Evolutionary conservation across 2,888 invertebrate species (phyloP), one percentile per base, ranked within the genome.

Genomic region (Macrosoma leucophasiata): DNA sequence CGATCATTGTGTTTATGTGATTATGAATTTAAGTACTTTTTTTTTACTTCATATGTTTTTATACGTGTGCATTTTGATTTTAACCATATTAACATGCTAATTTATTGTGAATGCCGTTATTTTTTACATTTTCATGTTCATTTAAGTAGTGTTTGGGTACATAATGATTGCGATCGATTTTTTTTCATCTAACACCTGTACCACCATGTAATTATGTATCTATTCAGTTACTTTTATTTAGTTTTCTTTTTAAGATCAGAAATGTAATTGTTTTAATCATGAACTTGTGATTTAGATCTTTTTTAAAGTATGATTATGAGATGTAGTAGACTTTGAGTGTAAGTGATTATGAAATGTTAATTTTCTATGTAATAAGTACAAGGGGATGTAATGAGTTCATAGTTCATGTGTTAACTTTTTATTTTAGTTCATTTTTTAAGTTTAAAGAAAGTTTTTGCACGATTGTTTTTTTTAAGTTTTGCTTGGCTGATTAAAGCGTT

Each of bases 81-180:
- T 84, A 84, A 82, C 82, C 63, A 48, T 65, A 78, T 76, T 84
- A 84, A 84, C 81, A 81, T 77, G 52, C 62, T 70, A 72, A 74
- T 76, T 63, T 61, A 66, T 58, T 68, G 55, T 73, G 66, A 70
- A 72, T 77, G 71, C 63, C 48, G 60, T 58, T 55, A 52, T 61
- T 41, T 51, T 62, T 65, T 59, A 60, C 52, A 58, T 50, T 60
- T 59, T 52, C 43, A 45, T 62, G 50, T 50, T 55, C 52, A 53
- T 14, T 22, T 23, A 33, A 33, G 70, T 71, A 64, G 63, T 54
- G 60, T 52, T 53, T 68, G 72, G 77, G 55, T 77, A 69, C 74
- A 77, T 77, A 72, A 67, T 64, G 47, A 47, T 60, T 68, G 62
- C 48, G 68, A 43, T 41, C 57, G 27, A 36, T 36, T 20, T 31